Evolutionary conservation across 1,140 invertebrate genomes (phyloP).

Genomic region (Mactra quadrangularis): DNA sequence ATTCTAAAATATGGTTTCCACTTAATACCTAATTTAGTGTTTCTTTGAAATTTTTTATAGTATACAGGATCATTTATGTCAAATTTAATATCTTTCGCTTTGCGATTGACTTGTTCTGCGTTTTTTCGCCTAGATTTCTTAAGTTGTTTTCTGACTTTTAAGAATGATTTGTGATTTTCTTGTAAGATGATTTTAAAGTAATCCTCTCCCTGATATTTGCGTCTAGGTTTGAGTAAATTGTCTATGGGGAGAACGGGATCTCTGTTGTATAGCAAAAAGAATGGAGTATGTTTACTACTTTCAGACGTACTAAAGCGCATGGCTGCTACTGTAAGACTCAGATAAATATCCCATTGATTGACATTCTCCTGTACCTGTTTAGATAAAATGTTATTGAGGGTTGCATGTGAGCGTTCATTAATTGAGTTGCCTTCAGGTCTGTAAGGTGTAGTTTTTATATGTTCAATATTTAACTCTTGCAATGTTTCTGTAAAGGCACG

Average conservation of each 20-base stretch:
- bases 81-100: constrained; percentile 5
- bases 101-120: constrained; percentile 36
- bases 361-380: constrained; percentile 39
- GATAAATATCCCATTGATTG: constrained; percentile 57
- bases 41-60: constrained; percentile 43
- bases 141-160: constrained; percentile 22
- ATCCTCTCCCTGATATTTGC: constrained; percentile 6
- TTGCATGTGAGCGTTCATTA: constrained; percentile 41
- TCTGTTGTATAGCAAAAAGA: constrained; percentile 48
- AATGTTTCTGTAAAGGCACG: constrained; percentile 35
- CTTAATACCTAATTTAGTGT: constrained; percentile 31
- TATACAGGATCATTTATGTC: constrained; percentile 47
- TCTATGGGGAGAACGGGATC: constrained; percentile 47
- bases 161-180: constrained; percentile 53
- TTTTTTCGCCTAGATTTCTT: constrained; percentile 37
- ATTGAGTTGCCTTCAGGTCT: constrained; percentile 14
- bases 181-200: not conserved
- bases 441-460: constrained; percentile 50
- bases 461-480: constrained; percentile 39
- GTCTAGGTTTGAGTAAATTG: constrained; percentile 42
- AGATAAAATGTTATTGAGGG: constrained; percentile 15
- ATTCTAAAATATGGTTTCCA: constrained; percentile 49
- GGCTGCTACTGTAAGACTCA: constrained; percentile 54
- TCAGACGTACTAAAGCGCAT: constrained; percentile 52
- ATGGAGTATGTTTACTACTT: constrained; percentile 22